A percentile compares a stretch with the other conserved stretches of the same genome.
phyloP scores from a whole-genome alignment of 2,113 vertebrate species.

The Diadophis punctatus region DNA sequence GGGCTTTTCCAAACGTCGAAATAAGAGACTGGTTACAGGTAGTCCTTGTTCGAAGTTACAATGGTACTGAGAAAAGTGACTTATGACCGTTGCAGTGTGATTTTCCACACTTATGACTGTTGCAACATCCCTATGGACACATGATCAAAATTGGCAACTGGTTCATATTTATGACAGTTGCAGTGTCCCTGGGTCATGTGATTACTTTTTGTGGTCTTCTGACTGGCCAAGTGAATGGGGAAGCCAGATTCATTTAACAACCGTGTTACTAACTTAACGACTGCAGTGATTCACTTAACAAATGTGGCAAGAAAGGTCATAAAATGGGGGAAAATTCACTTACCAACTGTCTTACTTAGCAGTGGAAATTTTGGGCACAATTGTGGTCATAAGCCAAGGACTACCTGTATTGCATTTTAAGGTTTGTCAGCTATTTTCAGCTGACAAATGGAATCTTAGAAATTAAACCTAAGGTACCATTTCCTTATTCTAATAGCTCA shows the following conservation, averaged over 20 bases:
- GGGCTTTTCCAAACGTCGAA: not conserved
- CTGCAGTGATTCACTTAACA: too few species aligned
- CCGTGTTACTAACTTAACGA: too few species aligned
- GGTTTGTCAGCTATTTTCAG: not conserved
- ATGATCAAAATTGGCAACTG: not conserved
- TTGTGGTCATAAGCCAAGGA: not conserved
- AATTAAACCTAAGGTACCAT: not conserved
- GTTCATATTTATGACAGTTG: too few species aligned
- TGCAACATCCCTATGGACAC: not conserved
- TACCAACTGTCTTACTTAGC: too few species aligned
- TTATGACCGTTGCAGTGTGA: not conserved
- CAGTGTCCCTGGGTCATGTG: too few species aligned
- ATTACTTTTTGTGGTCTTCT: too few species aligned
- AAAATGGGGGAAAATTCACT: too few species aligned
- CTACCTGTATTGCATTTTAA: not conserved
- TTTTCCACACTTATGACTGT: not conserved
- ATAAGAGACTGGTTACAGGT: not conserved
- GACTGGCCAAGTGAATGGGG: too few species aligned
- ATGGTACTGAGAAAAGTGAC: not conserved
- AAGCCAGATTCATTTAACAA: too few species aligned
- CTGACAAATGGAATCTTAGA: not conserved
- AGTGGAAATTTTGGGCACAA: not conserved
- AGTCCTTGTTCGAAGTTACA: not conserved
- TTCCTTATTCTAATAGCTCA: not conserved
- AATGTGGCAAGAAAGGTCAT: too few species aligned